Percentiles rank a stretch among this genome's conserved stretches.
Conservation (phyloP, 1,140 invertebrate genomes). For the Anastrepha obliqua region DNA sequence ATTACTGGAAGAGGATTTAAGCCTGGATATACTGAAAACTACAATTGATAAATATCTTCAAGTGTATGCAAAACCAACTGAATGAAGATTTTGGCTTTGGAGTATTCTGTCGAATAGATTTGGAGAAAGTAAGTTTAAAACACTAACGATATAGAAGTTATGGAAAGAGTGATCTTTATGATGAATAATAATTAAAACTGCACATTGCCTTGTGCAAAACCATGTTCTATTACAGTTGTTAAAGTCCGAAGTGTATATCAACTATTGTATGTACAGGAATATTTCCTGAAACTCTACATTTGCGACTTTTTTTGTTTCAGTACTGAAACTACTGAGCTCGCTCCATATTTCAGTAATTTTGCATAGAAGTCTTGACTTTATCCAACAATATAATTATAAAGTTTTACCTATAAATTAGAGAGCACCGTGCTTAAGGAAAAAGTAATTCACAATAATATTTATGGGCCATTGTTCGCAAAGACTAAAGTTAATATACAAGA, state of each 20-base stretch:
- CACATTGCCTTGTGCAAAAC: not conserved
- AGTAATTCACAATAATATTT: no score
- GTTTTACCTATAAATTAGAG: no score
- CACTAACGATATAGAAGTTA: not conserved
- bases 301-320: no score
- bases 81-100: not conserved
- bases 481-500: no score
- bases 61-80: slow-evolving; percentile 4
- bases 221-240: slow-evolving; percentile 9
- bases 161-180: not conserved
- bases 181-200: not conserved
- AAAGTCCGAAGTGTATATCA: not conserved
- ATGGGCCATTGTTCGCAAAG: no score
- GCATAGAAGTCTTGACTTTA: no score
- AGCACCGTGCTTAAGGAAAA: no score
- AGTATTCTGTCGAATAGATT: not conserved
- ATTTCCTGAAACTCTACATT: no score
- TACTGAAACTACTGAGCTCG: no score
- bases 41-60: slow-evolving; percentile 31
- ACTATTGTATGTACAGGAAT: no score
- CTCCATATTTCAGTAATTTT: no score
- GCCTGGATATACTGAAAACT: not conserved
- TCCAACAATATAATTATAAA: no score
- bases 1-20: slow-evolving; percentile 3
- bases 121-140: not conserved